Percentiles rank a stretch among this genome's conserved stretches.
phyloP scores from a whole-genome alignment of 92 coral and sea anemone genomes.

The Hydrozoanthus gracilis region DNA sequence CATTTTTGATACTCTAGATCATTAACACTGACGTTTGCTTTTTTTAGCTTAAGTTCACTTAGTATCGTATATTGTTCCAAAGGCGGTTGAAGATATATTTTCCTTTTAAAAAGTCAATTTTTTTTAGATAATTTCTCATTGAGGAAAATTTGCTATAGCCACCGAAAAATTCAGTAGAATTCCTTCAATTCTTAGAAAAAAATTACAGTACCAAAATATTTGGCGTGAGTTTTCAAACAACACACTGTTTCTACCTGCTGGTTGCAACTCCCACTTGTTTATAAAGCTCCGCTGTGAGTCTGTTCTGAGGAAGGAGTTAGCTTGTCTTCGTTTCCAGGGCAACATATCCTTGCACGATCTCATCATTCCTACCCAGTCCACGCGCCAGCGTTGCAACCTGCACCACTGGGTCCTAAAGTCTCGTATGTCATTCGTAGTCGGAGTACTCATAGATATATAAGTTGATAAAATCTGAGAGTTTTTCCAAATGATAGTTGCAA shows the following conservation, averaged over 20 bases:
- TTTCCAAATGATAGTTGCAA: conserved; percentile 7
- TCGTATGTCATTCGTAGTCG: conserved; percentile 14
- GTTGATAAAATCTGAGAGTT: background rate
- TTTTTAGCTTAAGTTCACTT: too few species aligned
- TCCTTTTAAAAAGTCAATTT: too few species aligned
- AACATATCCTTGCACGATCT: conserved; percentile 65
- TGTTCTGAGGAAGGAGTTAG: conserved; percentile 57
- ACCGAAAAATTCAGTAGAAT: too few species aligned
- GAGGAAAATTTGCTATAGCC: too few species aligned
- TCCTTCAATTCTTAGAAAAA: too few species aligned
- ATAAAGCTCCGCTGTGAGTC: conserved; percentile 66
- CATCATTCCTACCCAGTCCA: conserved; percentile 79
- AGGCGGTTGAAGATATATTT: too few species aligned
- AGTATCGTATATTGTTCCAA: too few species aligned
- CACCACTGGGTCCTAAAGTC: conserved; percentile 76
- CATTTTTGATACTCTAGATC: too few species aligned
- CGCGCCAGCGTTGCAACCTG: conserved; percentile 80
- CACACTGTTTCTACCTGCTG: conserved; percentile 62
- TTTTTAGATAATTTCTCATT: too few species aligned
- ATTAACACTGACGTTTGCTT: too few species aligned
- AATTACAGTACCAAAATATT: too few species aligned
- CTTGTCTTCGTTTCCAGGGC: conserved; percentile 75
- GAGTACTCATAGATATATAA: background rate
- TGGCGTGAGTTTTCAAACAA: too few species aligned
- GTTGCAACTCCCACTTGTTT: conserved; percentile 64